A percentile compares a stretch with the other conserved stretches of the same genome.
phyloP scores from a whole-genome alignment of 1,140 invertebrate genomes.

The Ectropis grisescens region DNA sequence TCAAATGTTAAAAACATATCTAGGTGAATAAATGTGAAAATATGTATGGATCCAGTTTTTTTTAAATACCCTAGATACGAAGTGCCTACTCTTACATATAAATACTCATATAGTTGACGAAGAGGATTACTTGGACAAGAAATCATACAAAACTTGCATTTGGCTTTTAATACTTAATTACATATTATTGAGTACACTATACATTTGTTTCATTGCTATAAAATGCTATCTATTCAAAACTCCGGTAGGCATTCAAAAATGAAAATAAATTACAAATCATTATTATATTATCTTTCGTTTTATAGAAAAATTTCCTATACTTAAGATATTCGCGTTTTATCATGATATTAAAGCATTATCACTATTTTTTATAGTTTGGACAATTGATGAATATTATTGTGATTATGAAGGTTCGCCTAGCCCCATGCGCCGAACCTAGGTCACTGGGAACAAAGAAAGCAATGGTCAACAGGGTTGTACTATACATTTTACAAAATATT shows the following conservation, averaged over 20 bases:
- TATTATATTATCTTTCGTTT: conserved; percentile 55
- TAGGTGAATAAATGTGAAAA: too few species aligned
- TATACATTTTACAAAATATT: too few species aligned
- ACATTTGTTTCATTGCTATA: conserved; percentile 67
- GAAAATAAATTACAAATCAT: conserved; percentile 56
- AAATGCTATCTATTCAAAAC: conserved; percentile 68
- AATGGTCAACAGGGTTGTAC: not conserved
- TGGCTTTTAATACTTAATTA: conserved; percentile 69
- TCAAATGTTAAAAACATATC: too few species aligned
- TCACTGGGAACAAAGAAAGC: conserved; percentile 48
- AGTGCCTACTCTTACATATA: too few species aligned
- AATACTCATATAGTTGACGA: too few species aligned
- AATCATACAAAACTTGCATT: conserved; percentile 42
- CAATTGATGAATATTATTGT: conserved; percentile 56
- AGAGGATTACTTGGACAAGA: conserved; percentile 3
- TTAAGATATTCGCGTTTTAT: conserved; percentile 63
- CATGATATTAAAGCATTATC: conserved; percentile 69
- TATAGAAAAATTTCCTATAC: conserved; percentile 66
- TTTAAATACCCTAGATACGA: too few species aligned
- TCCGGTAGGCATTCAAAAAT: conserved; percentile 62
- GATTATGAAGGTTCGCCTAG: conserved; percentile 36
- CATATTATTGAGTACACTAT: conserved; percentile 67
- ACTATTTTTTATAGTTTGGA: conserved; percentile 65
- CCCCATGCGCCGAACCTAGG: conserved; percentile 9
- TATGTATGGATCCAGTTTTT: too few species aligned